Evolutionary conservation across 2,797 vertebrate species (phyloP), one percentile per base, ranked within the genome.

Genomic region (Eupleurogrammus muticus): DNA sequence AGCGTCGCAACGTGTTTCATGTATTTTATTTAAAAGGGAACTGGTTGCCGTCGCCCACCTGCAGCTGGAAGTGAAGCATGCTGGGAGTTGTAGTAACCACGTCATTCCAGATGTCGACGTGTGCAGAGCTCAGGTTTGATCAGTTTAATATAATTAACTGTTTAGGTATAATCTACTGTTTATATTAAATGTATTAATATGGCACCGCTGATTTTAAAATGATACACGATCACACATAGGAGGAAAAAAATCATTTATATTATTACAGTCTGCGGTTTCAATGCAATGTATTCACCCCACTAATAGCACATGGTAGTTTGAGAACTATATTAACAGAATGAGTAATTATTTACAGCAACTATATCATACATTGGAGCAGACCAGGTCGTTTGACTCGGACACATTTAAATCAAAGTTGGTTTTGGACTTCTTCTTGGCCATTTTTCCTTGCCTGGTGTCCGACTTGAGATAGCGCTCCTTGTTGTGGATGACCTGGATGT

Each of bases 281-380:
- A 20, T 75, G 51, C 34, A 52, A 12, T 19, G 4, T 54, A 12
- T 63, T 28, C 55, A 59, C 19, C 20, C 1, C 40, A 44, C 24
- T n/a, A 20, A 1, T 21, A 36, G 16, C 1, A 9, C 67, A n/a
- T 21, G 17, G 59, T 21, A 20, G 34, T 59, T 50, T 7, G 23
- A 53, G 17, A 75, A 48, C 32, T 21, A 46, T 24, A 23, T 58
- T 4, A 17, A 60, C 38, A 69, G 20, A 73, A 44, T n/a, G n/a
- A 8, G 46, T 46, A 0, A 34, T 38, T 38, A 52, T 11, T n/a
- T n/a, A n/a, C n/a, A 49, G 13, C 3, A 62, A 51, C 60, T 14
- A 12, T 16, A 0, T 93, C 92, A 98, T 24, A 99, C 97, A 16
- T 97, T 96, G 34, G 98, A 98, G 85, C 94, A 99, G 17, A 98